phyloP scores from a whole-genome alignment of 2,113 vertebrate genomes.

The Cinclus cinclus region DNA sequence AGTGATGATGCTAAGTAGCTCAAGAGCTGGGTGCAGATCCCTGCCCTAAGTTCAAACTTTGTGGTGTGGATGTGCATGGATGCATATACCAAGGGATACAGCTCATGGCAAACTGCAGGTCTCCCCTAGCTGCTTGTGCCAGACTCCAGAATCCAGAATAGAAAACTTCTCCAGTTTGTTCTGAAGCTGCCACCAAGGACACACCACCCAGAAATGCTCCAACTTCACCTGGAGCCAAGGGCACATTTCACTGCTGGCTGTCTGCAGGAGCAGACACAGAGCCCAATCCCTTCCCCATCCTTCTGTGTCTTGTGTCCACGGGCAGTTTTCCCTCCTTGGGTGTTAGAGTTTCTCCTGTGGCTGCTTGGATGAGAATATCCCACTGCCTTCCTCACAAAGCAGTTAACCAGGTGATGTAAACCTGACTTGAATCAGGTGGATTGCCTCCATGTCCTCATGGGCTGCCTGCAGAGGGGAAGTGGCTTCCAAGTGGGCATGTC shows the following conservation, averaged over 20 bases:
- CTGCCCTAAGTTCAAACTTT: neutral
- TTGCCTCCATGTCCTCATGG: neutral
- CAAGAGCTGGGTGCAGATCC: neutral
- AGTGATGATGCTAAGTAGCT: neutral
- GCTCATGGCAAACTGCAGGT: neutral
- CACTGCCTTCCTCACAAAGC: neutral
- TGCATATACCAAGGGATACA: neutral
- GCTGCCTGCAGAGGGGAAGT: neutral
- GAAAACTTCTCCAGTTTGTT: neutral
- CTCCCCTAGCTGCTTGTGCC: neutral
- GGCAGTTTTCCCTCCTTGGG: neutral
- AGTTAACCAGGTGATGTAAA: neutral
- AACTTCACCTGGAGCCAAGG: neutral
- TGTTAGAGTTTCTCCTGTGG: neutral
- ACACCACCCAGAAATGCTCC: neutral
- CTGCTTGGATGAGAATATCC: neutral
- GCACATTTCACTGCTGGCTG: neutral
- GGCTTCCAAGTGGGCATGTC: neutral
- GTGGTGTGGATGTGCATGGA: fast-evolving
- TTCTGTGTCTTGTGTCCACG: neutral
- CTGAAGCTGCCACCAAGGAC: neutral
- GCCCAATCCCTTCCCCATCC: fast-evolving
- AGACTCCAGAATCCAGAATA: neutral
- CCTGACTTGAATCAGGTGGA: neutral
- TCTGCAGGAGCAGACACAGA: neutral